Conservation (phyloP, 2,888 invertebrate genomes). For the Cantharis rufa region DNA sequence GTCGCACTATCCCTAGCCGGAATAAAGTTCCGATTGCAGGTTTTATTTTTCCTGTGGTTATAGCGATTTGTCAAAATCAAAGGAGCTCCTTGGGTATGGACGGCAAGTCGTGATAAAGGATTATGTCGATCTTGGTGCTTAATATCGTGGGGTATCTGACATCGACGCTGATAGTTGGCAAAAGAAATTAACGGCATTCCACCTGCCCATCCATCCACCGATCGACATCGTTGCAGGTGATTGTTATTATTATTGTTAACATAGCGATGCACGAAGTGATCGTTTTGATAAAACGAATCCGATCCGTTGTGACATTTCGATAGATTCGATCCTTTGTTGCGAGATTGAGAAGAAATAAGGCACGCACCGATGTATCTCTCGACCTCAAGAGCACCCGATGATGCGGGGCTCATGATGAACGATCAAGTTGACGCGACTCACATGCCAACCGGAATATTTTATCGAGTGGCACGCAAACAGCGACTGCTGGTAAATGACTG, state of each 20-base stretch:
- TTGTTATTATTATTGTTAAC: conserved; percentile 48
- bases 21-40: conserved; percentile 25
- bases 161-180: conserved; percentile 57
- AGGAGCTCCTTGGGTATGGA: conserved; percentile 86
- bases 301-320: conserved; percentile 17
- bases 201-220: conserved; percentile 74
- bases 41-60: conserved; percentile 52
- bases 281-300: conserved; percentile 44
- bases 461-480: conserved; percentile 30
- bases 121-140: conserved; percentile 46
- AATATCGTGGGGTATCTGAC: conserved; percentile 10
- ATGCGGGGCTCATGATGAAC: conserved; percentile 74
- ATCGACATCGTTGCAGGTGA: conserved; percentile 49
- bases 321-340: conserved; percentile 52
- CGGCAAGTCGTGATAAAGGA: conserved; percentile 74
- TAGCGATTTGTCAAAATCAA: conserved; percentile 73
- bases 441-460: conserved; percentile 51
- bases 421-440: conserved; percentile 29
- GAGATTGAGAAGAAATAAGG: conserved; percentile 58
- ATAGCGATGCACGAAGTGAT: conserved; percentile 58
- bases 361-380: conserved; percentile 69
- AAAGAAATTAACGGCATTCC: conserved; percentile 78
- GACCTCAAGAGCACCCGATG: conserved; percentile 63
- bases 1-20: conserved; percentile 1
- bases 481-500: conserved; percentile 33